phyloP scores from a whole-genome alignment of 2,797 vertebrate genomes.

The Periparus ater region DNA sequence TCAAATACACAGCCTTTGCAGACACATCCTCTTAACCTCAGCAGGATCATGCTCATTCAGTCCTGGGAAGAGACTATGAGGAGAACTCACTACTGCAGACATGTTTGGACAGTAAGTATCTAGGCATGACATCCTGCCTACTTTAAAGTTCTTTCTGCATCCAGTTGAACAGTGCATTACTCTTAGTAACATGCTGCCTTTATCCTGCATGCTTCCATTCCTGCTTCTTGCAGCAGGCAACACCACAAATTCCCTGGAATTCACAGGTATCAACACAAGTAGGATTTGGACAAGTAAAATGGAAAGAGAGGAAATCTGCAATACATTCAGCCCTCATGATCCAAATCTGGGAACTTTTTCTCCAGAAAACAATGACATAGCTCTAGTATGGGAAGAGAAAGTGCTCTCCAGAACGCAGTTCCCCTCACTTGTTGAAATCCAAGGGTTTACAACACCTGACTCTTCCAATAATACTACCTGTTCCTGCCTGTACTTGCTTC shows the following conservation, averaged over 20 bases:
- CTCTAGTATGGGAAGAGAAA: background rate
- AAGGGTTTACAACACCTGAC: background rate
- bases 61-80: background rate
- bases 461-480: background rate
- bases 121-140: background rate
- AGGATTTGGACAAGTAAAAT: background rate
- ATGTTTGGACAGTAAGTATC: background rate
- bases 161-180: background rate
- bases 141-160: background rate
- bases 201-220: background rate
- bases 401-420: background rate
- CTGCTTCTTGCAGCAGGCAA: background rate
- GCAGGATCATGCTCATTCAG: background rate
- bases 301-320: background rate
- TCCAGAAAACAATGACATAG: background rate
- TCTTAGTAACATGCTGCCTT: background rate
- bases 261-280: background rate
- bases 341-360: background rate
- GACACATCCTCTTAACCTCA: background rate
- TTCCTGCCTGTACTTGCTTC: constrained; percentile 84
- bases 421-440: background rate
- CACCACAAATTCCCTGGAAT: background rate
- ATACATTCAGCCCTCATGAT: background rate
- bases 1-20: background rate
- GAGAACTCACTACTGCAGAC: background rate